Conservation (phyloP, 2,113 vertebrate species). For the Nansenia antarctica region DNA sequence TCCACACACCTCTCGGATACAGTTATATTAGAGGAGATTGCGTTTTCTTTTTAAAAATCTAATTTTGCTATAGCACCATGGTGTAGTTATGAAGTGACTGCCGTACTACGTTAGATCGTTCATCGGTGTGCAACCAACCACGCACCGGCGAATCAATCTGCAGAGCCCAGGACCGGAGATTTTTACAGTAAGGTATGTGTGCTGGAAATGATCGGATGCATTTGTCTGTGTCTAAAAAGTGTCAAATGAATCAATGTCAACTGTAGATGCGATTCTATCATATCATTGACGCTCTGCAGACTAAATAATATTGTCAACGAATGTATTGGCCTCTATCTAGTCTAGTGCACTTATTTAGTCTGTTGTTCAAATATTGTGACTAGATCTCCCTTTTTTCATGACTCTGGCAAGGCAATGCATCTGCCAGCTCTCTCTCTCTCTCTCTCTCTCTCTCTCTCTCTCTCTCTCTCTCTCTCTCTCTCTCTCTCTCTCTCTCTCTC, state of each 20-base stretch:
- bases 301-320: no score
- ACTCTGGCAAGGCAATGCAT: no score
- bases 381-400: no score
- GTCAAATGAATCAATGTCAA: not conserved
- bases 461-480: no score
- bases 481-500: not conserved
- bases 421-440: no score
- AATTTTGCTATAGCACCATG: not conserved
- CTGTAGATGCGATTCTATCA: not conserved
- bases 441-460: no score
- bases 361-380: no score
- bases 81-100: not conserved
- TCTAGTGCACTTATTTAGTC: no score
- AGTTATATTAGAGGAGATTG: not conserved
- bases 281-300: not conserved
- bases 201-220: not conserved
- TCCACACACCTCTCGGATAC: not conserved
- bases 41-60: no score
- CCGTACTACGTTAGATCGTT: not conserved
- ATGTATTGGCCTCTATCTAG: not conserved
- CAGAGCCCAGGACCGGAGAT: not conserved
- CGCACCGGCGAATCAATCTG: not conserved
- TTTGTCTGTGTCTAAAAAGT: not conserved
- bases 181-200: constrained; percentile 4
- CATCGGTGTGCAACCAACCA: not conserved